Evolutionary conservation across 2,797 vertebrate species (phyloP).

Genomic region (Phylloscopus collybita): DNA sequence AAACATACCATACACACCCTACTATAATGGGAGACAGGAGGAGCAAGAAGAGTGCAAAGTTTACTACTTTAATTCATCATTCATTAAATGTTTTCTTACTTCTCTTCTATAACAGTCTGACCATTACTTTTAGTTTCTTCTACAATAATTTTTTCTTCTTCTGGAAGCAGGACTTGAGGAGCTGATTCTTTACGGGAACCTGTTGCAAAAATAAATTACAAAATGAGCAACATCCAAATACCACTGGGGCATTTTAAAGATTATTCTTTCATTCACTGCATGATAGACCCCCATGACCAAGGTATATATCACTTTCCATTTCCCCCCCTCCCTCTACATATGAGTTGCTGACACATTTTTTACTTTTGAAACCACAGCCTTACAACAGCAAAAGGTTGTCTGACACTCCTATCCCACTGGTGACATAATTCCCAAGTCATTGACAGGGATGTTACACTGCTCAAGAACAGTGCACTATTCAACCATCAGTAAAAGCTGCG

Average conservation of each 20-base stretch:
- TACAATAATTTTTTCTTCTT: constrained; percentile 92
- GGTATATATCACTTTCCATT: neutral
- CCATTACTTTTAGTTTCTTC: constrained; percentile 95
- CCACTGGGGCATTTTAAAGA: neutral
- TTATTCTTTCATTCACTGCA: neutral
- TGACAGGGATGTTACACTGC: fast-evolving
- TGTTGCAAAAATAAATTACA: constrained; percentile 69
- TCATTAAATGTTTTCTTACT: constrained; percentile 82
- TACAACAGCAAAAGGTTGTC: neutral
- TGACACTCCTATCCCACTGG: neutral
- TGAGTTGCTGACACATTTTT: neutral
- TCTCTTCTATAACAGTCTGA: constrained; percentile 93
- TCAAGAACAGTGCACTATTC: neutral
- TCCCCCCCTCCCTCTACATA: neutral
- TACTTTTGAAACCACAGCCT: constrained; percentile 2
- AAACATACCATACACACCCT: neutral
- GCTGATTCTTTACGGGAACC: constrained; percentile 89
- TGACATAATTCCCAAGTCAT: fast-evolving
- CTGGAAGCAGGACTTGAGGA: constrained; percentile 92
- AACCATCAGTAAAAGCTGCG: neutral
- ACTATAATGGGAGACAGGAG: neutral
- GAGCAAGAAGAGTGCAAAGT: neutral
- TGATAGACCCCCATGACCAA: neutral
- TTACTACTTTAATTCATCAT: constrained; percentile 40
- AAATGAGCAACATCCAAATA: constrained; percentile 30